phyloP scores from a whole-genome alignment of 1,140 invertebrate genomes.

The Matsumurasca onukii region DNA sequence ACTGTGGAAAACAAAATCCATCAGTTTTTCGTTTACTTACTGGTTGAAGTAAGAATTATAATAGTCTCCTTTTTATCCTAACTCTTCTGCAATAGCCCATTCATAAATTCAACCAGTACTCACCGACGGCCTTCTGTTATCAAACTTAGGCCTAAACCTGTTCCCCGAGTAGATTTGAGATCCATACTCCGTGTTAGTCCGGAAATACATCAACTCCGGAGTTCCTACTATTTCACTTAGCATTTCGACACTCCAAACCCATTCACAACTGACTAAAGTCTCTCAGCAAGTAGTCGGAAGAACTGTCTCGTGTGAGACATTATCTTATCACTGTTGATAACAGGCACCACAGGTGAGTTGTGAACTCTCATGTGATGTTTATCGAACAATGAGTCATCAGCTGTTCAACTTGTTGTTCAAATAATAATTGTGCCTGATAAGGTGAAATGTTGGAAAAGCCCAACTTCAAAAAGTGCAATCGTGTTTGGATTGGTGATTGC shows the following conservation, averaged over 20 bases:
- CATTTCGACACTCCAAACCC: neutral
- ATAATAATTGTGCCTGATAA: no score
- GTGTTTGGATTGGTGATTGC: no score
- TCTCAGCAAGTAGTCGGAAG: neutral
- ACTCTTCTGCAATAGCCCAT: neutral
- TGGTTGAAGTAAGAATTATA: neutral
- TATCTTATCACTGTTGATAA: no score
- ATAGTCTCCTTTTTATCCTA: neutral
- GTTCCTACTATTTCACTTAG: neutral
- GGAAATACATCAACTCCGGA: neutral
- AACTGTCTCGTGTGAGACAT: neutral
- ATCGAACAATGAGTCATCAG: neutral
- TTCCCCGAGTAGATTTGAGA: neutral
- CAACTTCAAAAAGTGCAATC: no score
- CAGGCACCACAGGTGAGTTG: no score
- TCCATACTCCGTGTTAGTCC: neutral
- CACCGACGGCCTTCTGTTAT: neutral
- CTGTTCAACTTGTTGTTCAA: no score
- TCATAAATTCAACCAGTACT: neutral
- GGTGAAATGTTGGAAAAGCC: no score
- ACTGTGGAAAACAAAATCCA: neutral
- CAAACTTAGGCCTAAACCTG: neutral
- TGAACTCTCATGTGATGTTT: no score
- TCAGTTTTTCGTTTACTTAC: neutral
- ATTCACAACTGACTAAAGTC: neutral